Percentiles rank a stretch among this genome's conserved stretches.
phyloP scores from a whole-genome alignment of 2,888 invertebrate species.

The Mythimna albipuncta region DNA sequence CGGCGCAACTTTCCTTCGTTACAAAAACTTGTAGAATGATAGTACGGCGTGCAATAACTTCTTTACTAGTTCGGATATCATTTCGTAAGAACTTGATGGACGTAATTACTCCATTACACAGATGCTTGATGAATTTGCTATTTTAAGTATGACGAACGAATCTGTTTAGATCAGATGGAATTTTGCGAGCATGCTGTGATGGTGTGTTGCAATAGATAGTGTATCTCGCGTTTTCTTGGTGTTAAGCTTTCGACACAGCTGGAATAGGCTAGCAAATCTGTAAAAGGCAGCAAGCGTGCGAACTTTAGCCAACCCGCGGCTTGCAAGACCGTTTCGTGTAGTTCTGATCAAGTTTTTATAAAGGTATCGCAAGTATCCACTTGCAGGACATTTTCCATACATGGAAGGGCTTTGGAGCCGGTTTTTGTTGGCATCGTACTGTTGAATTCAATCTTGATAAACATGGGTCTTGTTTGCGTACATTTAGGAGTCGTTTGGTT shows the following conservation, averaged over 20 bases:
- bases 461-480: constrained; percentile 80
- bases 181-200: constrained; percentile 67
- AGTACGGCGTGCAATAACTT: constrained; percentile 75
- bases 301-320: constrained; percentile 80
- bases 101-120: constrained; percentile 82
- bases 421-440: constrained; percentile 82
- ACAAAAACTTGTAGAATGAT: constrained; percentile 85
- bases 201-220: constrained; percentile 72
- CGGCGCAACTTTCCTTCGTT: constrained; percentile 84
- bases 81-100: constrained; percentile 81
- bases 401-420: constrained; percentile 77
- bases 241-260: constrained; percentile 81
- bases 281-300: constrained; percentile 82
- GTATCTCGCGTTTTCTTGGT: constrained; percentile 74
- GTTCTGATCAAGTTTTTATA: constrained; percentile 85
- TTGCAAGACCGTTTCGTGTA: constrained; percentile 85
- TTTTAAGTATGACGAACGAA: constrained; percentile 67
- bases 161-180: constrained; percentile 74
- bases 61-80: constrained; percentile 77
- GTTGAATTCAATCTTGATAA: constrained; percentile 86
- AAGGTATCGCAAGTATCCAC: constrained; percentile 82
- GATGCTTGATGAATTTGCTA: constrained; percentile 73
- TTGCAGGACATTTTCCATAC: constrained; percentile 82
- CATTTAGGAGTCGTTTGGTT: constrained; percentile 71
- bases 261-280: constrained; percentile 70